Evolutionary conservation across 2,113 vertebrate genomes (phyloP).

Genomic region (Mola mola): DNA sequence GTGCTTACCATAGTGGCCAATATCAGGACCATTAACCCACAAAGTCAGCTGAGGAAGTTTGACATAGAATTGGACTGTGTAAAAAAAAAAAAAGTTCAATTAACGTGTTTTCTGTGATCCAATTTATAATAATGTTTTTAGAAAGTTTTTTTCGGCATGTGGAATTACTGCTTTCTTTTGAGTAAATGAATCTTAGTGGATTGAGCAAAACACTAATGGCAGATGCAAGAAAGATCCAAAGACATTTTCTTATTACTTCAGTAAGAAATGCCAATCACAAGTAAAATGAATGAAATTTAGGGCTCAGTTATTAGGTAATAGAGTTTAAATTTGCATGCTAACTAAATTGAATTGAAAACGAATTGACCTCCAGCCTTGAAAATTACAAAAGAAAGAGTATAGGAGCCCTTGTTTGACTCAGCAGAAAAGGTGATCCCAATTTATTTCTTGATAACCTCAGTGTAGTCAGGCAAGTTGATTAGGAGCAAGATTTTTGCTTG

Average conservation of each 20-base stretch:
- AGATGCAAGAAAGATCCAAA: slow-evolving; percentile 18
- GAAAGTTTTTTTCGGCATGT: too few relatives aligned
- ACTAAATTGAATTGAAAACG: slow-evolving; percentile 39
- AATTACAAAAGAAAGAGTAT: slow-evolving; percentile 29
- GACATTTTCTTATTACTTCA: slow-evolving; percentile 33
- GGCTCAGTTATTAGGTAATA: slow-evolving; percentile 41
- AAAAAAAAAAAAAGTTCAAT: too few relatives aligned
- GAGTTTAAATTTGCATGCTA: slow-evolving; percentile 41
- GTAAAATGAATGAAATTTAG: slow-evolving; percentile 38
- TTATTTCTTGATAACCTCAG: slow-evolving; percentile 58
- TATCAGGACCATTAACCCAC: too few relatives aligned
- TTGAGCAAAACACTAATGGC: neutral
- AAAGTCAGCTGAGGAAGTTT: too few relatives aligned
- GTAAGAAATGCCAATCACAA: slow-evolving; percentile 18
- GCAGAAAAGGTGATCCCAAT: slow-evolving; percentile 49
- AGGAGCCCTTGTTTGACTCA: slow-evolving; percentile 47
- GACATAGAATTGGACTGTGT: too few relatives aligned
- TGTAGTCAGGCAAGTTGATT: slow-evolving; percentile 41
- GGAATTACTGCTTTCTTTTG: slow-evolving; percentile 1
- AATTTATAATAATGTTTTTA: too few relatives aligned
- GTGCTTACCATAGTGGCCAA: too few relatives aligned
- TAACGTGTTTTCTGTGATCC: too few relatives aligned
- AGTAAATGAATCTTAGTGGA: slow-evolving; percentile 8
- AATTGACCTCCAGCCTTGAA: slow-evolving; percentile 44
- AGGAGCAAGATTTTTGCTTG: slow-evolving; percentile 54